Conservation (phyloP, 2,888 invertebrate genomes). For the Hipparchia sbordonii region DNA sequence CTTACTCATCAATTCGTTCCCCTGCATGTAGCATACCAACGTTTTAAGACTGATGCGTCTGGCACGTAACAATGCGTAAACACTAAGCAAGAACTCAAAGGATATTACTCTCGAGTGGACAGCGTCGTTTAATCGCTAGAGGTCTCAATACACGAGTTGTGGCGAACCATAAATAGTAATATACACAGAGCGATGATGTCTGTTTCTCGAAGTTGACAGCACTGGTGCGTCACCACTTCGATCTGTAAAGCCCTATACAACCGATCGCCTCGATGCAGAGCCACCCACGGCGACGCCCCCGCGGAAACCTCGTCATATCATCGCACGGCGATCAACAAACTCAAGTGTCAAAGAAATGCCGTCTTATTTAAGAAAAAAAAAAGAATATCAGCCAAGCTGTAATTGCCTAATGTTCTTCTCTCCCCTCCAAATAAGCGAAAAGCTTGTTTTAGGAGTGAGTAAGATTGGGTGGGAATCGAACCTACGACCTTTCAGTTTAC, state of each 20-base stretch:
- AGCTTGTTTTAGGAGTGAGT: too few relatives aligned
- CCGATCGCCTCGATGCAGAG: slow-evolving; percentile 60
- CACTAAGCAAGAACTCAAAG: slow-evolving; percentile 32
- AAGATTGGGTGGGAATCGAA: too few relatives aligned
- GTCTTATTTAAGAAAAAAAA: not conserved
- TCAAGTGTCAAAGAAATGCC: slow-evolving; percentile 16
- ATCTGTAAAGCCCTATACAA: slow-evolving; percentile 50
- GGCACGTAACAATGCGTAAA: slow-evolving; percentile 38
- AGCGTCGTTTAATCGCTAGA: slow-evolving; percentile 50
- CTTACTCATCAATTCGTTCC: slow-evolving; percentile 45
- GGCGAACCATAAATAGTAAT: slow-evolving; percentile 69
- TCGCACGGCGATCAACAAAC: slow-evolving; percentile 7
- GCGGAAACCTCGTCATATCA: slow-evolving; percentile 40
- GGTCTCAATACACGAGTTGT: slow-evolving; percentile 41
- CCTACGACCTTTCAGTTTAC: too few relatives aligned
- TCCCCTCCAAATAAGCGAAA: too few relatives aligned
- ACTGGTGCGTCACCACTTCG: slow-evolving; percentile 63
- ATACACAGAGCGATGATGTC: slow-evolving; percentile 41
- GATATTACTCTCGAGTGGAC: slow-evolving; percentile 36
- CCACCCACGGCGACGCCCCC: slow-evolving; percentile 59
- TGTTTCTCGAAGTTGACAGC: slow-evolving; percentile 42
- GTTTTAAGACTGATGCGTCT: slow-evolving; percentile 34
- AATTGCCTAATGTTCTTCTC: too few relatives aligned
- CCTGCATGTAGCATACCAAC: slow-evolving; percentile 30
- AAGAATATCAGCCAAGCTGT: too few relatives aligned